Evolutionary conservation across 2,888 invertebrate species (phyloP).

Genomic region (Ophion slaviceki): DNA sequence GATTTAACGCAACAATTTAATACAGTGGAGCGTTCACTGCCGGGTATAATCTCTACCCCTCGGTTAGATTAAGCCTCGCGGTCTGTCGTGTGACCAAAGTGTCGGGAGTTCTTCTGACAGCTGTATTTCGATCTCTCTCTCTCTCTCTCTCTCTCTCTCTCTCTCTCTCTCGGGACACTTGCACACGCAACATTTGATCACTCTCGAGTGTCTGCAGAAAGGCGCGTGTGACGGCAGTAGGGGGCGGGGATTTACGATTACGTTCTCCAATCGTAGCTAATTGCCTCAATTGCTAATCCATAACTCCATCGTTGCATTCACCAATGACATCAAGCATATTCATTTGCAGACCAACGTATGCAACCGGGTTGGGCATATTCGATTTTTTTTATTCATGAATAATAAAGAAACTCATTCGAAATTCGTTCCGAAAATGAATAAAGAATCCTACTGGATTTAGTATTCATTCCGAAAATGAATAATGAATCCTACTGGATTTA

Average conservation of each 20-base stretch:
- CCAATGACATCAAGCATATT: too few species aligned
- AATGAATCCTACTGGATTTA: too few species aligned
- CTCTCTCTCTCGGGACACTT: neutral
- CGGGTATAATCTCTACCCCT: constrained; percentile 45
- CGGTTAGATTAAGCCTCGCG: constrained; percentile 60
- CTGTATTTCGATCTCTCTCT: constrained; percentile 36
- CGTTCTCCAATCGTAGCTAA: neutral
- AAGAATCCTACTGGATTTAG: too few species aligned
- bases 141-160: neutral
- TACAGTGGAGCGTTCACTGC: constrained; percentile 31
- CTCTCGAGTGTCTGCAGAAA: neutral
- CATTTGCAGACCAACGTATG: too few species aligned
- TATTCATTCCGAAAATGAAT: too few species aligned
- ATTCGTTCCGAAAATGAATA: too few species aligned
- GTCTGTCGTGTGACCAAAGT: constrained; percentile 45
- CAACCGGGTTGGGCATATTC: too few species aligned
- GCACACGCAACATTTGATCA: neutral
- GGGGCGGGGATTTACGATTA: neutral
- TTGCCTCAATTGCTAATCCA: neutral
- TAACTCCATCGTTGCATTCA: too few species aligned
- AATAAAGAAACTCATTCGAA: too few species aligned
- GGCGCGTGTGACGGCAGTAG: neutral
- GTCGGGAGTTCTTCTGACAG: constrained; percentile 58
- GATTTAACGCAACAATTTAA: constrained; percentile 65
- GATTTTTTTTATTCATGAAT: too few species aligned